Conservation (phyloP, 92 coral and sea anemone species). For the Phenganax subtilis region DNA sequence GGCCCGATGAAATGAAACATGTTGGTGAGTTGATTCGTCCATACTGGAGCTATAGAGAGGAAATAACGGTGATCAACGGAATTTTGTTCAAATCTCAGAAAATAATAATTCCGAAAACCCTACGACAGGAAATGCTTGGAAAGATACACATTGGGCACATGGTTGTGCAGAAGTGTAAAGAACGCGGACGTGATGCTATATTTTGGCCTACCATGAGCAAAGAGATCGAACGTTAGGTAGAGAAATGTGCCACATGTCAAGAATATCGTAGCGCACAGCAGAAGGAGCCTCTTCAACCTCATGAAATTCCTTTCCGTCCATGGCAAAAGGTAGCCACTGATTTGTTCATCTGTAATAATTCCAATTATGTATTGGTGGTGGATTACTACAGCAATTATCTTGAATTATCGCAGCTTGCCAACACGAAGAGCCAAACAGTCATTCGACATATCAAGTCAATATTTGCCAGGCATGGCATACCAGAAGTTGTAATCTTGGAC, state of each 20-base stretch:
- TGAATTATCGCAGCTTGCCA: not conserved
- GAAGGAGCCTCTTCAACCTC: constrained; percentile 51
- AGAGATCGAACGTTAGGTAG: constrained; percentile 41
- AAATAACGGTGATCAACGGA: constrained; percentile 53
- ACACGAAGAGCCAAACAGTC: not conserved
- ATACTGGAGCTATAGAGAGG: constrained; percentile 57
- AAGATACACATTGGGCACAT: constrained; percentile 54
- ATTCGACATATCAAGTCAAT: constrained; percentile 6
- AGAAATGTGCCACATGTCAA: constrained; percentile 47
- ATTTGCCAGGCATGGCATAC: constrained; percentile 8
- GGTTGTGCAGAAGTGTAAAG: constrained; percentile 49
- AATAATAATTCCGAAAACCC: constrained; percentile 46
- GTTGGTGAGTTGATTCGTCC: constrained; percentile 37
- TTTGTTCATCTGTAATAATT: constrained; percentile 16
- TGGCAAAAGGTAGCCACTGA: constrained; percentile 50
- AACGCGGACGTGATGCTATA: constrained; percentile 55
- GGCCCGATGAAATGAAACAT: constrained; percentile 41
- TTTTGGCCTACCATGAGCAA: constrained; percentile 46
- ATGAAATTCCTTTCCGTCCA: constrained; percentile 40
- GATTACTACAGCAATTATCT: constrained; percentile 32
- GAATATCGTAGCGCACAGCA: constrained; percentile 41
- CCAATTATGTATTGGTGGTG: constrained; percentile 18
- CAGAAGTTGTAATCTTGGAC: too few relatives aligned
- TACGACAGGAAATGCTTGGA: constrained; percentile 52
- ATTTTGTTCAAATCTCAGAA: not conserved